Evolutionary conservation across 2,888 invertebrate species (phyloP), one percentile per base, ranked within the genome.

Genomic region (Kryphioiulus occultus): DNA sequence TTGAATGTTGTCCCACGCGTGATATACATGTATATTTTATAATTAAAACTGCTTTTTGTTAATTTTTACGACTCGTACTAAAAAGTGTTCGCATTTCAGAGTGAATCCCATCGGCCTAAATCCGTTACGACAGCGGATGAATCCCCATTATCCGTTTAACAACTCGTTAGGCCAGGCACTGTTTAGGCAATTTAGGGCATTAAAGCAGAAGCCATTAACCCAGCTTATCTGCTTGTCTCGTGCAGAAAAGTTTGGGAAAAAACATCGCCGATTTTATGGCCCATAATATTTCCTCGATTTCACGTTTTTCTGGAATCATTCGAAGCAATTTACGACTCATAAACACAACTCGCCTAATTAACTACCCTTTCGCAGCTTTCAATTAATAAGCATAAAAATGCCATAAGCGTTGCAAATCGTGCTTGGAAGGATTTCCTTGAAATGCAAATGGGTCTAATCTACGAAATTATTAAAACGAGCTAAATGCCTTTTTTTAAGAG

Each of bases 281-380:
- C 59, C 59, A 68, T 68, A 22, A 68, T 68, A 68, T 68, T 68
- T 68, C n/a, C 59, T 68, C 59, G 59, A 68, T 68, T 68, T 68
- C n/a, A 22, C 59, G 59, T 68, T 68, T 68, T 68, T 68, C 59
- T 26, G 9, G 9, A 68, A 68, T 68, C 59, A 68, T 68, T 22
- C 22, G 59, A 9, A n/a, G 26, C n/a, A 26, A 68, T 68, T 68
- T 68, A 68, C 59, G 59, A 26, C 59, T 68, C 59, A 68, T 68
- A 68, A 68, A 68, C 59, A 68, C 59, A 68, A 68, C 59, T 22
- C 59, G 59, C 5, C 59, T 68, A 68, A 68, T 68, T 68, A 68
- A 68, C 59, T n/a, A 68, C 9, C 5, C 26, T 68, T 68, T 68
- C 10, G 59, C 59, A 68, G 59, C 59, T 68, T 68, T 68, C 59